Percentiles rank a stretch among this genome's conserved stretches.
Evolutionary conservation across 2,797 vertebrate species (phyloP).

Genomic region (Columba guinea): DNA sequence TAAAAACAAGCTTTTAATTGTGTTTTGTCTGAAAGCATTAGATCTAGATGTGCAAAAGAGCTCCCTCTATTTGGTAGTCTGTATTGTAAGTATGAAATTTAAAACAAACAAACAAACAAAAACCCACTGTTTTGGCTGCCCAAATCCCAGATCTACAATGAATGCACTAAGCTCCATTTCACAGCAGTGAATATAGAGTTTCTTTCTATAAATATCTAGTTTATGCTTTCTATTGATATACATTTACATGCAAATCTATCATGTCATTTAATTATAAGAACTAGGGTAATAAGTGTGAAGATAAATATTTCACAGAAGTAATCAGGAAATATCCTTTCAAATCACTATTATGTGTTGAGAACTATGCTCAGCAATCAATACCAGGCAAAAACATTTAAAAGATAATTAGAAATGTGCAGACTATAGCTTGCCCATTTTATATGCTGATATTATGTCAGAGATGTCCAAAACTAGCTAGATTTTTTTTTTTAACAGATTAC

Average conservation of each 20-base stretch:
- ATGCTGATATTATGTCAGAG: slow-evolving; percentile 1
- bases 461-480: background rate
- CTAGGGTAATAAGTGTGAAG: slow-evolving; percentile 35
- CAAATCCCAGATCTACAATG: background rate
- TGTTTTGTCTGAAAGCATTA: background rate
- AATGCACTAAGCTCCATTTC: background rate
- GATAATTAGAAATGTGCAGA: slow-evolving; percentile 49
- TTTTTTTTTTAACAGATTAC: background rate
- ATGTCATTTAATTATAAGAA: slow-evolving; percentile 55
- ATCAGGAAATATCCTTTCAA: slow-evolving; percentile 61
- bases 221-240: slow-evolving; percentile 27
- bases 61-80: background rate
- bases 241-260: slow-evolving; percentile 27
- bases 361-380: slow-evolving; percentile 47
- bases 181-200: background rate
- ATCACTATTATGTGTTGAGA: slow-evolving; percentile 36
- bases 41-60: background rate
- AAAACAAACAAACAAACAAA: background rate
- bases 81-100: background rate
- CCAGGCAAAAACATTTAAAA: slow-evolving; percentile 20
- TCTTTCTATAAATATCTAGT: slow-evolving; percentile 13
- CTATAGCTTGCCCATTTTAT: background rate
- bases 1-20: background rate
- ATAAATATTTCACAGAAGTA: slow-evolving; percentile 62
- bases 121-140: background rate